A percentile compares a stretch with the other conserved stretches of the same genome.
phyloP scores from a whole-genome alignment of 2,888 invertebrate species.

The Ochlodes sylvanus region DNA sequence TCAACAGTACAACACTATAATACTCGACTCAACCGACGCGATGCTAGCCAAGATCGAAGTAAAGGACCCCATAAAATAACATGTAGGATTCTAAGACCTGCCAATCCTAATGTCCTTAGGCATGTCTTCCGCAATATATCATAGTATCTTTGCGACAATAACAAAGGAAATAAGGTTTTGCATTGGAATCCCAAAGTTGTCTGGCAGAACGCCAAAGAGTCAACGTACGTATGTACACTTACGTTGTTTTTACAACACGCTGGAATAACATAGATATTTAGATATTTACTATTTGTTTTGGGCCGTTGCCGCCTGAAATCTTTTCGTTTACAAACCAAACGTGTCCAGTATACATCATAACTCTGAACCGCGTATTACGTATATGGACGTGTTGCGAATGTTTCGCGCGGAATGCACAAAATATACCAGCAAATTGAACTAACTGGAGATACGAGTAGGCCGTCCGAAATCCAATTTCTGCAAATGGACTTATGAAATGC shows the following conservation, averaged over 20 bases:
- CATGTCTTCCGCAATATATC: constrained; percentile 29
- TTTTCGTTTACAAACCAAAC: constrained; percentile 55
- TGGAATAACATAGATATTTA: constrained; percentile 51
- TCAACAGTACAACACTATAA: too few relatives aligned
- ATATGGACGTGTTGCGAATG: constrained; percentile 33
- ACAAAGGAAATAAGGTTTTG: constrained; percentile 63
- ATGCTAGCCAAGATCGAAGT: background rate
- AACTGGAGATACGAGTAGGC: constrained; percentile 29
- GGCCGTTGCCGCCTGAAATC: constrained; percentile 56
- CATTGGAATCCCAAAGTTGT: constrained; percentile 46
- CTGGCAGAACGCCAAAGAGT: constrained; percentile 37
- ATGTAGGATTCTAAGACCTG: background rate
- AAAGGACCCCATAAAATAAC: background rate
- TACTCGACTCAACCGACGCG: background rate
- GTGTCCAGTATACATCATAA: constrained; percentile 41
- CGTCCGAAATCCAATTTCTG: constrained; percentile 37
- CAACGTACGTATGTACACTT: constrained; percentile 30
- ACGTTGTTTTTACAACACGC: constrained; percentile 58
- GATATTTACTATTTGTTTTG: constrained; percentile 57
- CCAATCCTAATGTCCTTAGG: constrained; percentile 1
- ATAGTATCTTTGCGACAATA: constrained; percentile 55
- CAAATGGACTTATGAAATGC: constrained; percentile 34
- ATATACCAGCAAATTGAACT: constrained; percentile 35
- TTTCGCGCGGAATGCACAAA: constrained; percentile 33
- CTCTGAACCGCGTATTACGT: constrained; percentile 27